Conservation (phyloP, 2,113 vertebrate genomes). For the Machaerirhynchus nigripectus region DNA sequence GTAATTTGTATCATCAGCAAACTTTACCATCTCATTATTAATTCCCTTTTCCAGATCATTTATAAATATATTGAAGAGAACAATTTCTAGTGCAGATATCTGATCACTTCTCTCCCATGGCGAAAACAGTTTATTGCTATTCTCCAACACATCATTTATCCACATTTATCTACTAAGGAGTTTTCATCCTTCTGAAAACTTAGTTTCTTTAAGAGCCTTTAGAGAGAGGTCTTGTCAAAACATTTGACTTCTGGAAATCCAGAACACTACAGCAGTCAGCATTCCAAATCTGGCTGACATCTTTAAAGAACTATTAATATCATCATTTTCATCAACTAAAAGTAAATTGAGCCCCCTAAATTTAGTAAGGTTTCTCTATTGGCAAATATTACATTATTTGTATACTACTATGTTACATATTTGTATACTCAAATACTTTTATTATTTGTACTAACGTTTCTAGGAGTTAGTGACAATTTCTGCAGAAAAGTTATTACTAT, state of each 20-base stretch:
- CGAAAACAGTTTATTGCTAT: neutral
- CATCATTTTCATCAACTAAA: neutral
- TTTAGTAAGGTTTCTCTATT: neutral
- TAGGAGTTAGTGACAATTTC: neutral
- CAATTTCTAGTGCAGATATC: neutral
- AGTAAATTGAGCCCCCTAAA: neutral
- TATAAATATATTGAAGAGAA: neutral
- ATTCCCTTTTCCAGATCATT: constrained; percentile 9
- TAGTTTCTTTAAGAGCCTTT: constrained; percentile 26
- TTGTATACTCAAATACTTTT: neutral
- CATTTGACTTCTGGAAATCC: constrained; percentile 10
- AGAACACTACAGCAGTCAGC: neutral
- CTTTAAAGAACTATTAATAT: neutral
- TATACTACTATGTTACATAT: too few species aligned
- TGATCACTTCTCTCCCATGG: neutral
- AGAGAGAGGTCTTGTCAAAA: constrained; percentile 35
- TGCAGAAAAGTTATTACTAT: constrained; percentile 13
- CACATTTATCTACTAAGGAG: constrained; percentile 20
- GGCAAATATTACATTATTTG: neutral
- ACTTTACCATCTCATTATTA: constrained; percentile 17
- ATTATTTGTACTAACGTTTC: neutral
- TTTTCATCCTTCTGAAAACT: constrained; percentile 9
- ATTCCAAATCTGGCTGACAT: neutral
- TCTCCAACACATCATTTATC: constrained; percentile 19
- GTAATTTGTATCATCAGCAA: neutral